These are phyloP conservation scores for Pempheris klunzingeri DNA, from an alignment of 2,797 vertebrate species.

Conservation along the genomic window DNA sequence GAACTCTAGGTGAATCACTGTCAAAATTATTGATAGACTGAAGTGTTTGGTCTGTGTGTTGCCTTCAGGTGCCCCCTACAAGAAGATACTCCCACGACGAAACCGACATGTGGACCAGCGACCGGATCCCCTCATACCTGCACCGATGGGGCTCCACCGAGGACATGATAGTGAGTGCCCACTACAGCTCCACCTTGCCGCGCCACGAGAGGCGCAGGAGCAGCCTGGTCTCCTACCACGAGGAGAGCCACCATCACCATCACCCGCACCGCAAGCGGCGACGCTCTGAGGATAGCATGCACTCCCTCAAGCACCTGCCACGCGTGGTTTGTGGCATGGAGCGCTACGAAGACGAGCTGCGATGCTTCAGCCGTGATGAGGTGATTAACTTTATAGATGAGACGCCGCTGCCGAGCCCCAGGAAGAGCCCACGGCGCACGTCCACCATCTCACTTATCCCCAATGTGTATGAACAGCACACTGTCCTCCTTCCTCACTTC, in stretches of 20 bases:
- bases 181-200: conserved; percentile 87
- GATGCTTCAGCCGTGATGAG: conserved; percentile 90
- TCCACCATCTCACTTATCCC: conserved; percentile 87
- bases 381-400: conserved; percentile 90
- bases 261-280: conserved; percentile 86
- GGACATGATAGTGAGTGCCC: conserved; percentile 88
- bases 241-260: conserved; percentile 85
- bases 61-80: conserved; percentile 92
- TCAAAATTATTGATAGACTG: conserved; percentile 21
- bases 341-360: conserved; percentile 80
- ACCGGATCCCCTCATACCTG: conserved; percentile 90
- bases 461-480: conserved; percentile 79
- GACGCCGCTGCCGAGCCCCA: conserved; percentile 87
- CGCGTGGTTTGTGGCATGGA: conserved; percentile 80
- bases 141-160: conserved; percentile 92
- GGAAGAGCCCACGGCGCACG: conserved; percentile 83
- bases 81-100: conserved; percentile 96
- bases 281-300: conserved; percentile 88
- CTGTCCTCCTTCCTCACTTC: conserved; percentile 84
- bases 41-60: conserved; percentile 73
- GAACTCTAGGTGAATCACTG: background rate
- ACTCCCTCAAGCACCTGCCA: conserved; percentile 84
- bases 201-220: conserved; percentile 86
- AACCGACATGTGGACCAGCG: conserved; percentile 91
- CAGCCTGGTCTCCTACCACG: conserved; percentile 88